Percentiles rank a stretch among this genome's conserved stretches.
phyloP scores from a whole-genome alignment of 1,140 invertebrate genomes.

The Drosophila melanica region DNA sequence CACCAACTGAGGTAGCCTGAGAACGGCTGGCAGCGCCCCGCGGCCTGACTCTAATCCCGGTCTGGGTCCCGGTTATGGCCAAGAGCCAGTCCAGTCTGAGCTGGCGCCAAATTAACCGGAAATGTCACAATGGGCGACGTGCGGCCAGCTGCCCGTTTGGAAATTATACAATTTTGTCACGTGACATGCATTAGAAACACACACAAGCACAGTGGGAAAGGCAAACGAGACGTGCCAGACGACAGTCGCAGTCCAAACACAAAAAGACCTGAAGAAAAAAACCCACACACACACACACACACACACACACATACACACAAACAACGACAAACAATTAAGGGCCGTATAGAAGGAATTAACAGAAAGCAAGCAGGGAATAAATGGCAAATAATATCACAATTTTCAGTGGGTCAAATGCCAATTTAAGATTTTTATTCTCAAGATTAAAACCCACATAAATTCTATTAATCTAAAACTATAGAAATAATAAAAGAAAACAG shows the following conservation, averaged over 20 bases:
- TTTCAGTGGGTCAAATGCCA: neutral
- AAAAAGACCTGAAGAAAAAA: neutral
- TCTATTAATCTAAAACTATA: too few species aligned
- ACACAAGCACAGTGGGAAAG: conserved; percentile 29
- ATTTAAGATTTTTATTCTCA: neutral
- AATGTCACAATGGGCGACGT: conserved; percentile 81
- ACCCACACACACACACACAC: conserved; percentile 4
- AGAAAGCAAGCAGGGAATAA: conserved; percentile 24
- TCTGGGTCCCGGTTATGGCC: neutral
- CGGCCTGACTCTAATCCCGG: neutral
- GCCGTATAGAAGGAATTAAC: conserved; percentile 55
- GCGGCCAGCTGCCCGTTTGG: conserved; percentile 75
- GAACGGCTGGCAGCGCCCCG: conserved; percentile 7
- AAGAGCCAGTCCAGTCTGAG: conserved; percentile 56
- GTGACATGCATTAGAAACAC: conserved; percentile 78
- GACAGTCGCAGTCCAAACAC: conserved; percentile 43
- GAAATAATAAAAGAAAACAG: neutral
- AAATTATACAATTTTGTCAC: conserved; percentile 83
- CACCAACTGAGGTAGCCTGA: conserved; percentile 22
- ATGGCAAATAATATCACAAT: conserved; percentile 26
- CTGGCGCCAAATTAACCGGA: conserved; percentile 81
- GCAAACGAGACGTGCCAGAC: conserved; percentile 64
- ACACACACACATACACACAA: conserved; percentile 19
- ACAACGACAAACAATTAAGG: conserved; percentile 73
- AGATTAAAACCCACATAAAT: neutral